These are phyloP conservation scores for Nephrotoma flavescens DNA, from an alignment of 2,888 invertebrate species.

Conservation along the genomic window DNA sequence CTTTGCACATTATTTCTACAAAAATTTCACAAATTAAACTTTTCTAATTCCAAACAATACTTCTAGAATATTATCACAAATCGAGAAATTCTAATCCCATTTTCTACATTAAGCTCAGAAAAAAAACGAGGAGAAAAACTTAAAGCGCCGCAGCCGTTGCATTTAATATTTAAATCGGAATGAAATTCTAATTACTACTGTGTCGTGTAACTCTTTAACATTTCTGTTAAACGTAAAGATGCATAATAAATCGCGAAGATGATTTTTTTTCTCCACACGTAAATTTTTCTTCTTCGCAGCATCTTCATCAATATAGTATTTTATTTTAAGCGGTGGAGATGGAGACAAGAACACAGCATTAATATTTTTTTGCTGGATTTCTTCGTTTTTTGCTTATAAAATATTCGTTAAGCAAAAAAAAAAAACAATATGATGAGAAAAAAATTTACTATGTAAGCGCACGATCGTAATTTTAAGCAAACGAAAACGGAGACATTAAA, in stretches of 20 bases:
- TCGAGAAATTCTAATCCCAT: no score
- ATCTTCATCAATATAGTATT: background rate
- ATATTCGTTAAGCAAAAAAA: background rate
- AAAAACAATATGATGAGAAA: background rate
- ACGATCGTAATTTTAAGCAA: background rate
- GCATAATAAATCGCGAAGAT: background rate
- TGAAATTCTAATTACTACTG: background rate
- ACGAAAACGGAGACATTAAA: background rate
- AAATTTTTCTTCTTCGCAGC: background rate
- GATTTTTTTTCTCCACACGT: background rate
- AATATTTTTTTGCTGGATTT: background rate
- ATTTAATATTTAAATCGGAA: background rate
- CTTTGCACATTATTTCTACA: no score
- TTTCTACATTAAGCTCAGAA: no score
- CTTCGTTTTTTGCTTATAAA: background rate
- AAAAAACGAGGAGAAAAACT: no score
- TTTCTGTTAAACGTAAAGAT: background rate
- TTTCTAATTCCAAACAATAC: no score
- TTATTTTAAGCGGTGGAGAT: background rate
- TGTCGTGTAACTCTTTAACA: background rate
- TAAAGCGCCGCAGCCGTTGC: background rate
- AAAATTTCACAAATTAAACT: no score
- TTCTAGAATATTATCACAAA: no score
- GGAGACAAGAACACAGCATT: background rate
- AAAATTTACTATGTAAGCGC: background rate